Conservation (phyloP, 2,888 invertebrate genomes). For the Drosophila melanosoma region DNA sequence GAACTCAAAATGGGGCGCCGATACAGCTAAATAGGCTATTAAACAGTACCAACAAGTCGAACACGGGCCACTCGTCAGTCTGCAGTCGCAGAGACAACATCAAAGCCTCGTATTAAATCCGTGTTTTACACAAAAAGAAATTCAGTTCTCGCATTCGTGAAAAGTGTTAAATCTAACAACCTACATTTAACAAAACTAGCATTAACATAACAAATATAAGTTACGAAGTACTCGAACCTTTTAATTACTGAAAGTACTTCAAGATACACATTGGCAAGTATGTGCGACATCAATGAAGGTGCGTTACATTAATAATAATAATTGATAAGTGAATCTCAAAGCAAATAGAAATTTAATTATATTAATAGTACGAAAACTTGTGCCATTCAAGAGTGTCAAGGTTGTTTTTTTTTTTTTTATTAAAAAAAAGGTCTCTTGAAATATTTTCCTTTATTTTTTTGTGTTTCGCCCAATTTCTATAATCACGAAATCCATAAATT, state of each 20-base stretch:
- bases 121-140: not conserved
- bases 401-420: too few species aligned
- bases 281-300: constrained; percentile 53
- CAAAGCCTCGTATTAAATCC: not conserved
- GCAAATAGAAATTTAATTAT: constrained; percentile 15
- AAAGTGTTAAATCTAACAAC: constrained; percentile 40
- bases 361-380: not conserved
- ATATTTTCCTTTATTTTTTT: not conserved
- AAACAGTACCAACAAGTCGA: constrained; percentile 22
- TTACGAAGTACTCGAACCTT: constrained; percentile 20
- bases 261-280: constrained; percentile 23
- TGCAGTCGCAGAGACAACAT: constrained; percentile 39
- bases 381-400: too few species aligned
- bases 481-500: not conserved
- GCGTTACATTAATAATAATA: constrained; percentile 20
- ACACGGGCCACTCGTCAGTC: constrained; percentile 30
- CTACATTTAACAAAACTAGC: constrained; percentile 22
- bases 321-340: constrained; percentile 26
- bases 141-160: constrained; percentile 26
- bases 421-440: not conserved
- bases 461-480: too few species aligned
- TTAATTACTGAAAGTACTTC: constrained; percentile 29
- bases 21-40: constrained; percentile 13
- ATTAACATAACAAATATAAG: not conserved
- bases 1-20: not conserved